Evolutionary conservation across 2,797 vertebrate genomes (phyloP), one percentile per base, ranked within the genome.

Genomic region (Falco peregrinus): DNA sequence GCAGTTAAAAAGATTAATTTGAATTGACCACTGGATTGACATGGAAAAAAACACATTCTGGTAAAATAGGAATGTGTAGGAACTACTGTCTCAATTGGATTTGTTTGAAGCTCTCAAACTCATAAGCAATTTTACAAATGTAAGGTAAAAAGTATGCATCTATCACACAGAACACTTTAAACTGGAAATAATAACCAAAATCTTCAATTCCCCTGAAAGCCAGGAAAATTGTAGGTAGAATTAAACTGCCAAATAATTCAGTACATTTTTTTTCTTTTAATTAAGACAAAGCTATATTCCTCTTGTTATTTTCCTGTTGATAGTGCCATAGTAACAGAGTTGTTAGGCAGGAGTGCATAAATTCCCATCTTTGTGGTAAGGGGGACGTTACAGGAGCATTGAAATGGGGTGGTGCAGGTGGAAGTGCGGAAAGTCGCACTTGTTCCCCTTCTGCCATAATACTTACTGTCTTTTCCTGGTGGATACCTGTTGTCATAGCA

Each of bases 241-340:
- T 61, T 67, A 37, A 84, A 47, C 54, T 53, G 18, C 16, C 9
- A 89, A 41, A 63, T 25, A 56, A 51, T 39, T 89, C 26, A 56
- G 9, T 59, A 26, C 1, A 28, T 43, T 54, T 24, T 61, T 47
- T 67, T 29, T 47, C 5, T 65, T 80, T 51, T 16, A 35, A 5
- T 33, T 9, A 37, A 53, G 37, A 24, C 17, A 20, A 75, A 75
- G 21, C 19, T 84, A 13, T 31, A n/a, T 68, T n/a, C 3, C 20
- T 50, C 33, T 61, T n/a, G 11, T 45, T 84, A 15, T 63, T 67
- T 78, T 77, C 29, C 28, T 65, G 8, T 69, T 80, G 48, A 17
- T 22, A 45, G 13, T 16, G 16, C 21, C 21, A 3, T 31, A 59
- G 43, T 14, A 35, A 31, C 11, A 11, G 0, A 0, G 5, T 18